Evolutionary conservation across 2,888 invertebrate genomes (phyloP), one percentile per base, ranked within the genome.

Genomic region (Agrochola circellaris): DNA sequence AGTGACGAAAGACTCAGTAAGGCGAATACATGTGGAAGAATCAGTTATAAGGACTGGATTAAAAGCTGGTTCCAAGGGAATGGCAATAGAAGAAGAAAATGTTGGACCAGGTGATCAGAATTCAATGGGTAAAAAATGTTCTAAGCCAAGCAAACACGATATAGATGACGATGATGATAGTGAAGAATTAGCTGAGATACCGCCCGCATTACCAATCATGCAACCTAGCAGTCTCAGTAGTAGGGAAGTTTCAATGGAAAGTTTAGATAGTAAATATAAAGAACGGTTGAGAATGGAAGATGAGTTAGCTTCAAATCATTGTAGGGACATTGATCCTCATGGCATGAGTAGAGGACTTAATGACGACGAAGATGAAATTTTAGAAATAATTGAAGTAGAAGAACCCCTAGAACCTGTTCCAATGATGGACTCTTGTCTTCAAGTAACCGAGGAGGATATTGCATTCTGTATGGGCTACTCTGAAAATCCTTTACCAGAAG

Each of bases 361-460:
- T 45, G 92, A 93, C 38, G 95, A 96, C 9, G 96, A 98, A 86
- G 98, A 98, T 90, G 98, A 98, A 93, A 97, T 98, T 83, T 94
- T 98, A 90, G 98, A 98, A 95, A 98, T 98, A 83, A 97, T 98
- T 86, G 98, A 98, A 95, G 97, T 98, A 15, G 98, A 98, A 91
- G 98, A 98, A 93, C 98, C 97, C 2, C 97, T 98, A 87, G 98
- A 98, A 93, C 98, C 98, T 20, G 98, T 98, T 30, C 98, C 98
- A 68, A 98, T 98, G 97, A 98, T 98, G 94, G 99, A 98, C 93
- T 98, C 97, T 79, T 99, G 99, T 89, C 97, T 99, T 74, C 99
- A 99, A 97, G 99, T 99, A 73, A 99, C 99, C 11, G 99, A 99
- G 95, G 99, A 99, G 95, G 99, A 99, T 92, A 99, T 99, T 82